phyloP scores from a whole-genome alignment of 2,888 invertebrate species.

The Agonopterix arenella region DNA sequence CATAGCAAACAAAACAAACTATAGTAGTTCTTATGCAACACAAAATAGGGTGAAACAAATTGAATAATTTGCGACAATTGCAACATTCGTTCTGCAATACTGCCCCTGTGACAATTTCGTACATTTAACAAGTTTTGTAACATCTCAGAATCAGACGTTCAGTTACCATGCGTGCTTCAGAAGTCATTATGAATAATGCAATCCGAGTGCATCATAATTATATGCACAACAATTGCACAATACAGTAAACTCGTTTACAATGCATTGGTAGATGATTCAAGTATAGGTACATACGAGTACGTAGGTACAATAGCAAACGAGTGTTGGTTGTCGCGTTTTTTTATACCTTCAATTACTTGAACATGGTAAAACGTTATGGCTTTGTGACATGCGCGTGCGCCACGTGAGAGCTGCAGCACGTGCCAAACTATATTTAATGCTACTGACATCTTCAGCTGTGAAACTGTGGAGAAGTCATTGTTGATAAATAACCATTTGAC shows the following conservation, averaged over 20 bases:
- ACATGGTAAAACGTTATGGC: conserved; percentile 20
- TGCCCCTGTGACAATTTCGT: background rate
- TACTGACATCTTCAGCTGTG: conserved; percentile 16
- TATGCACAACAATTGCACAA: conserved; percentile 9
- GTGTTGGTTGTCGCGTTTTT: conserved; percentile 13
- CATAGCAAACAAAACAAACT: no score
- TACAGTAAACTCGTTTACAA: conserved; percentile 12
- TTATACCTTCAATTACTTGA: conserved; percentile 27
- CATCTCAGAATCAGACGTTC: background rate
- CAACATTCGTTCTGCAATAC: conserved; percentile 1
- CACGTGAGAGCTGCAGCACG: conserved; percentile 34
- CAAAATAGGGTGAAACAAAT: no score
- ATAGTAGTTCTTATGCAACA: no score
- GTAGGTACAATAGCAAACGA: background rate
- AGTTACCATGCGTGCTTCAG: background rate
- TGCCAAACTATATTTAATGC: conserved; percentile 30
- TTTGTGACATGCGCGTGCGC: conserved; percentile 26
- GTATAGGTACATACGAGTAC: conserved; percentile 1
- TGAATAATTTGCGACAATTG: no score
- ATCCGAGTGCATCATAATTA: background rate
- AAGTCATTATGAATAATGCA: conserved; percentile 7
- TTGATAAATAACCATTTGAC: no score
- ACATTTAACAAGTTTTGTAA: background rate
- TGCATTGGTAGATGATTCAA: conserved; percentile 1
- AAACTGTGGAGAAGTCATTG: no score